phyloP scores from a whole-genome alignment of 2,888 invertebrate species.

The Homarus gammarus region DNA sequence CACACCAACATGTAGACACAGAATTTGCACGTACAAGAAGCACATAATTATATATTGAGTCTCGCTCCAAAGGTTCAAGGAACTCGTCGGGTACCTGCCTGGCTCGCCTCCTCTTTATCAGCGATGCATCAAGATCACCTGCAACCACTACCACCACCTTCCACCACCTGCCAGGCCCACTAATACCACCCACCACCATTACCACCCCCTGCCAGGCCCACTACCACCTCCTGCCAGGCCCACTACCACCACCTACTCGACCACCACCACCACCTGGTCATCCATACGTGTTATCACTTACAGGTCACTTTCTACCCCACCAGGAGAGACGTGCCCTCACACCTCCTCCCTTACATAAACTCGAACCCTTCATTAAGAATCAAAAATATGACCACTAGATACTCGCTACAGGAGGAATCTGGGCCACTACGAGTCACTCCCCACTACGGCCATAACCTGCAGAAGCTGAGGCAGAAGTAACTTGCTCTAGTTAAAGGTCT shows the following conservation, averaged over 20 bases:
- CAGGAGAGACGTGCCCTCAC: not conserved
- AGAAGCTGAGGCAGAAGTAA: not conserved
- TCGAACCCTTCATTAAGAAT: conserved; percentile 25
- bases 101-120: not conserved
- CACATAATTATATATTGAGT: no score
- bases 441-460: not conserved
- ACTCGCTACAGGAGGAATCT: not conserved
- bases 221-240: no score
- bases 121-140: not conserved
- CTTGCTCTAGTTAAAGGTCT: no score
- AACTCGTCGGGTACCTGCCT: not conserved
- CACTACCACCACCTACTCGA: no score
- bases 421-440: not conserved
- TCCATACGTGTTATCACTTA: not conserved
- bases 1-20: no score
- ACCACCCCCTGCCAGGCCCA: no score
- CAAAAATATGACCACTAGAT: conserved; percentile 24
- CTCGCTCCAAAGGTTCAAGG: no score
- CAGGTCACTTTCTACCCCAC: not conserved
- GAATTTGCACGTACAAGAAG: no score
- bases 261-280: not conserved
- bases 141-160: not conserved
- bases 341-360: conserved; percentile 10
- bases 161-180: no score
- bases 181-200: no score